These are phyloP conservation scores for Scaptomyza pallida DNA, from an alignment of 1,140 invertebrate genomes.

Conservation along the genomic window DNA sequence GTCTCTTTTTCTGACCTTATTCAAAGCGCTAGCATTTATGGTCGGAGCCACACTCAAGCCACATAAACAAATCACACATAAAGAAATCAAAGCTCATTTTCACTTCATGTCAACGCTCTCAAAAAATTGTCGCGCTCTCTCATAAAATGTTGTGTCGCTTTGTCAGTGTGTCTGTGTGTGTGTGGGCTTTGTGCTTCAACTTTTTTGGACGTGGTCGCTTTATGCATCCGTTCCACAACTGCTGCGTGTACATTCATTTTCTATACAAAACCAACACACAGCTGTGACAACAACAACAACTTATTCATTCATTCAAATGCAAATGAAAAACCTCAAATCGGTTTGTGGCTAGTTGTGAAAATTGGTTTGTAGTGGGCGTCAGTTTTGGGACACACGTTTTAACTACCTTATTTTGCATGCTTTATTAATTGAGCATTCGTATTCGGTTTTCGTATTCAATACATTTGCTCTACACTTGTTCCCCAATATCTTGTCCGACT, in stretches of 20 bases:
- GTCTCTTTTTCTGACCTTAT: conserved; percentile 68
- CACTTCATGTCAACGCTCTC: conserved; percentile 62
- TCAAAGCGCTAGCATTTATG: conserved; percentile 61
- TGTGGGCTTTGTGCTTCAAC: conserved; percentile 20
- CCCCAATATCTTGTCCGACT: conserved; percentile 13
- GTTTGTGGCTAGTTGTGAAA: conserved; percentile 70
- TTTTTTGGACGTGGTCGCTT: conserved; percentile 7
- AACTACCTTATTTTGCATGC: conserved; percentile 43
- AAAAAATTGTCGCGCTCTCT: conserved; percentile 45
- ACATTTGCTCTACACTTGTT: conserved; percentile 56
- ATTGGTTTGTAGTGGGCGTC: conserved; percentile 51
- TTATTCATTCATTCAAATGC: conserved; percentile 57
- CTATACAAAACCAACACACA: conserved; percentile 27
- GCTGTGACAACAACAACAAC: conserved; percentile 16
- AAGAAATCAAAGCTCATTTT: conserved; percentile 81
- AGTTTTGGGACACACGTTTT: conserved; percentile 54
- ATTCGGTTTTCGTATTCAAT: conserved; percentile 38
- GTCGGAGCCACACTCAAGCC: conserved; percentile 43
- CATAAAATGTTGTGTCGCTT: conserved; percentile 27
- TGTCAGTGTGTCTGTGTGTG: no score
- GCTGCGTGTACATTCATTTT: conserved; percentile 57
- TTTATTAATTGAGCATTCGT: conserved; percentile 63
- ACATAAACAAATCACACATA: conserved; percentile 74
- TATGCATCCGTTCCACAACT: conserved; percentile 41
- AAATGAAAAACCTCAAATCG: conserved; percentile 48